Conservation (phyloP, 2,797 vertebrate genomes). For the Gastrophryne carolinensis region DNA sequence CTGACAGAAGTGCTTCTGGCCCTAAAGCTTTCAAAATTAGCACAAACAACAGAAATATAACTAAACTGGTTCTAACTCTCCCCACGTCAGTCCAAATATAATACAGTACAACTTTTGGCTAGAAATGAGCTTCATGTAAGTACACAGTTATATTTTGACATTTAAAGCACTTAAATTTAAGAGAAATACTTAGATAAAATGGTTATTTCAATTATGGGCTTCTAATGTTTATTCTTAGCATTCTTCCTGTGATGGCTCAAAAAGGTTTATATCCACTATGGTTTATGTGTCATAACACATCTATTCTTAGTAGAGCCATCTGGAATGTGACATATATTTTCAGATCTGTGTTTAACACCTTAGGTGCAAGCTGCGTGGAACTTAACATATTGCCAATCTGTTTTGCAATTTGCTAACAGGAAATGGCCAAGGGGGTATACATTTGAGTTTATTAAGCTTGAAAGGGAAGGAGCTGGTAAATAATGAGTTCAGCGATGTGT, state of each 20-base stretch:
- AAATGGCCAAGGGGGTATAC: constrained; percentile 16
- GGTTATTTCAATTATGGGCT: constrained; percentile 6
- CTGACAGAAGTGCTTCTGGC: too few species aligned
- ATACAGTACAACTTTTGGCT: too few species aligned
- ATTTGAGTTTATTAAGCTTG: not conserved
- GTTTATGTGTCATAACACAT: constrained; percentile 44
- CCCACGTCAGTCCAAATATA: too few species aligned
- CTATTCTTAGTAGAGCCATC: constrained; percentile 46
- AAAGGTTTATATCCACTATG: constrained; percentile 31
- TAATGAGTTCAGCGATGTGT: too few species aligned
- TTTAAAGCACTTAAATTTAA: too few species aligned
- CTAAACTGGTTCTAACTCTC: too few species aligned
- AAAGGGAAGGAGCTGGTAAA: not conserved
- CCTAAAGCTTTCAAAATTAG: too few species aligned
- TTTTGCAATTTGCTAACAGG: not conserved
- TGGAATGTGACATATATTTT: constrained; percentile 41
- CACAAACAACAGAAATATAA: too few species aligned
- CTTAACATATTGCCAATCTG: constrained; percentile 23
- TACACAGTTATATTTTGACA: too few species aligned
- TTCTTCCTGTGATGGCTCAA: constrained; percentile 30
- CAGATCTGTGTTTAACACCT: constrained; percentile 28
- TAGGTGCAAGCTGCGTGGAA: constrained; percentile 15
- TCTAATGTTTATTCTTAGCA: not conserved
- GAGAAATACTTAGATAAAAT: too few species aligned
- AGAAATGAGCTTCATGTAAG: too few species aligned